Evolutionary conservation across 1,140 invertebrate species (phyloP), one percentile per base, ranked within the genome.

Genomic region (Drosophila triauraria): DNA sequence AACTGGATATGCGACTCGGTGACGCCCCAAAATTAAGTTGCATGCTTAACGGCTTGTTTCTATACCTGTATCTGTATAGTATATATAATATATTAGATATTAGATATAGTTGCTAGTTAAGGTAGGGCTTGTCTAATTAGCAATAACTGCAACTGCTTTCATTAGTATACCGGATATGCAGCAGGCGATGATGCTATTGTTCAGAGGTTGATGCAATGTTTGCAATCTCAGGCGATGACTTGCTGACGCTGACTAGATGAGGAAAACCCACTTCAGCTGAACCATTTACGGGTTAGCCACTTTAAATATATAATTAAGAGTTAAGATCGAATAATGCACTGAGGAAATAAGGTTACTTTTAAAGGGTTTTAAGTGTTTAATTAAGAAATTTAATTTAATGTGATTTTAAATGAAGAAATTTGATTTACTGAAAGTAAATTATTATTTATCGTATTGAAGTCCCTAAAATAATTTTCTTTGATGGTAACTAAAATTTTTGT

Each of bases 131-230:
- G 65, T 61, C 77, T 88, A 88, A 88, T 88, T 88, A 88, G 81
- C 78, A 80, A 51, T 75, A 88, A 84, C 81, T 88, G 77, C 85
- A 84, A 61, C 20, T 59, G 78, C 75, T 69, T 88, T 87, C 80
- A 87, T 87, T 87, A 84, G 77, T 78, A 62, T 88, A 90, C 85
- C 84, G 84, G 84, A 88, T 88, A 78, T 90, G 78, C 84, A 90
- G 81, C 35, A 8, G 20, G 50, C 47, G 84, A 75, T 81, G 80
- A 90, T 79, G 84, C 84, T 81, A 88, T 88, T 88, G 84, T 90
- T 84, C 79, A 78, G 51, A 46, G 38, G 57, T 71, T 63, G 62
- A 51, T 75, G 71, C 61, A 76, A 76, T 77, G 30, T 12, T 43
- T 47, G 62, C 48, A 67, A 79, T 62, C 57, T 40, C 64, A 35